Conservation (phyloP, 2,888 invertebrate species). For the Tiliacea citrago region DNA sequence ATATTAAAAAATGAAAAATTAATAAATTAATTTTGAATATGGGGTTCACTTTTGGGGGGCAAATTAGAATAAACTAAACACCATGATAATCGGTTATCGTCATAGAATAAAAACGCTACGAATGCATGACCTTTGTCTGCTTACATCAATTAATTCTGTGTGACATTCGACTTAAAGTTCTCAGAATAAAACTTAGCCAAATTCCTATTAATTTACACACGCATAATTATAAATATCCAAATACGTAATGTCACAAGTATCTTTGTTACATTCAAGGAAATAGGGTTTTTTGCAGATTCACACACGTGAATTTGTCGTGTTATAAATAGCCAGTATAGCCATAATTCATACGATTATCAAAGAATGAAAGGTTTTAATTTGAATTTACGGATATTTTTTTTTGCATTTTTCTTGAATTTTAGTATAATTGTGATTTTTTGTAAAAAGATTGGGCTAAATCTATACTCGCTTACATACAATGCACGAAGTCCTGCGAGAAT, state of each 20-base stretch:
- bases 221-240: neutral
- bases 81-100: neutral
- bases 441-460: neutral
- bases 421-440: neutral
- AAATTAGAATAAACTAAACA: no score
- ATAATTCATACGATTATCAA: neutral
- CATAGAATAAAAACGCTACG: neutral
- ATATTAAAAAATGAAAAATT: no score
- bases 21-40: no score
- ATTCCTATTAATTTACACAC: neutral
- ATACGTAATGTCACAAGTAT: neutral
- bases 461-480: neutral
- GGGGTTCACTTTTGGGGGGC: no score
- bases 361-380: neutral
- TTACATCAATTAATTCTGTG: conserved; percentile 5
- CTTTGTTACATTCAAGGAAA: neutral
- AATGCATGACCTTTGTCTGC: neutral
- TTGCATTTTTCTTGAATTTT: no score
- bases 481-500: neutral
- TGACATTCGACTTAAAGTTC: conserved; percentile 4
- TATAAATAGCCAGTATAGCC: neutral
- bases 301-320: neutral
- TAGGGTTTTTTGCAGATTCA: neutral
- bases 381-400: no score
- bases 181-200: neutral